phyloP scores from a whole-genome alignment of 2,113 vertebrate genomes.

The Pygoscelis antarcticus region DNA sequence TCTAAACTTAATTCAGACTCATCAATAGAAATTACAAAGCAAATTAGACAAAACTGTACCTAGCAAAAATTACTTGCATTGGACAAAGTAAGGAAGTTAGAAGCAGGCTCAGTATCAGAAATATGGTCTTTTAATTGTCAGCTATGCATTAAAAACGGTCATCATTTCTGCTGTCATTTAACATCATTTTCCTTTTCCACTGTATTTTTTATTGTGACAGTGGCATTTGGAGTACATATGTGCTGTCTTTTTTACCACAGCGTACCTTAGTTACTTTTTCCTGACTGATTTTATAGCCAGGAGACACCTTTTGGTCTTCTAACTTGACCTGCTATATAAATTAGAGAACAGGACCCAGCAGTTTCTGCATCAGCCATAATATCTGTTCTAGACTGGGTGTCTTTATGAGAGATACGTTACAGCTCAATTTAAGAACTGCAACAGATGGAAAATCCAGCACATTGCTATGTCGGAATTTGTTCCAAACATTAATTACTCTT shows the following conservation, averaged over 20 bases:
- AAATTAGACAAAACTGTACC: neutral
- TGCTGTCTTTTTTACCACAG: neutral
- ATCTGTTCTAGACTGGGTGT: neutral
- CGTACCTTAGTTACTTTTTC: neutral
- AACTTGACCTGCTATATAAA: neutral
- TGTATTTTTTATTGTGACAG: neutral
- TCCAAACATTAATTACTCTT: constrained; percentile 8
- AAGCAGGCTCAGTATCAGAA: neutral
- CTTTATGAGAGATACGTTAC: neutral
- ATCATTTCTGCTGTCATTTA: neutral
- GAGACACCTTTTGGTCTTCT: neutral
- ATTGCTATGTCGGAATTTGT: neutral
- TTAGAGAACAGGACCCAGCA: neutral
- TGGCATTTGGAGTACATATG: neutral
- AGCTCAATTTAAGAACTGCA: neutral
- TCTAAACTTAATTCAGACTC: neutral
- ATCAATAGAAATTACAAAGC: neutral
- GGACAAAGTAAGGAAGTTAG: neutral
- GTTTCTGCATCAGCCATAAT: neutral
- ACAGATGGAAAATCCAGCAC: constrained; percentile 16
- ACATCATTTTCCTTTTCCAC: neutral
- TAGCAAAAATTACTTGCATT: neutral
- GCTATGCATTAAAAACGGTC: neutral
- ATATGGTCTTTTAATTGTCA: neutral
- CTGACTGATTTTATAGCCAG: neutral